Evolutionary conservation across 2,888 invertebrate species (phyloP).

Genomic region (Epirrita christyi): DNA sequence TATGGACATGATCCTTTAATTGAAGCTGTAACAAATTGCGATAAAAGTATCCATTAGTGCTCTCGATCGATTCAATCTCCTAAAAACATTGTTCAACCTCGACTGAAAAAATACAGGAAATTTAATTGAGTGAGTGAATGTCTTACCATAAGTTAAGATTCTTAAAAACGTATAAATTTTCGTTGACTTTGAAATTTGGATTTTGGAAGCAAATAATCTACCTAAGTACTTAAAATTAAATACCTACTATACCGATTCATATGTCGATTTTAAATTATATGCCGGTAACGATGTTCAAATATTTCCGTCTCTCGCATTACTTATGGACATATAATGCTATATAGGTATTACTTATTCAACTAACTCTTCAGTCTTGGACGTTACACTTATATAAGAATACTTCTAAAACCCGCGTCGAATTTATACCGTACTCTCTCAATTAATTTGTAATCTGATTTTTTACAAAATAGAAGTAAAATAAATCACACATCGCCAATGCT

Average conservation of each 20-base stretch:
- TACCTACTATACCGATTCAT: constrained; percentile 30
- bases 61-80: constrained; percentile 40
- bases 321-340: constrained; percentile 82
- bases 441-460: constrained; percentile 23
- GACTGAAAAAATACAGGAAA: constrained; percentile 31
- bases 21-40: constrained; percentile 32
- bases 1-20: too few species aligned
- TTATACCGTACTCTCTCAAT: constrained; percentile 58
- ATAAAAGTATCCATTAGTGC: constrained; percentile 47
- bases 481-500: constrained; percentile 47
- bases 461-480: constrained; percentile 38
- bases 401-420: constrained; percentile 82
- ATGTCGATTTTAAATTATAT: constrained; percentile 41
- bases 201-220: constrained; percentile 73
- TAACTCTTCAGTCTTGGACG: constrained; percentile 85
- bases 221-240: constrained; percentile 53
- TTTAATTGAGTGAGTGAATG: constrained; percentile 52
- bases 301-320: constrained; percentile 66
- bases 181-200: constrained; percentile 78
- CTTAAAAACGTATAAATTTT: constrained; percentile 80
- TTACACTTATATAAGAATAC: constrained; percentile 83
- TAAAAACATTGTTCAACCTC: constrained; percentile 31
- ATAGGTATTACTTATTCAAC: constrained; percentile 81
- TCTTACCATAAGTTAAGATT: constrained; percentile 55
- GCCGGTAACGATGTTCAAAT: constrained; percentile 47